Percentiles rank a stretch among this genome's conserved stretches.
phyloP scores from a whole-genome alignment of 2,797 vertebrate genomes.

The Ptychobarbus kaznakovi region DNA sequence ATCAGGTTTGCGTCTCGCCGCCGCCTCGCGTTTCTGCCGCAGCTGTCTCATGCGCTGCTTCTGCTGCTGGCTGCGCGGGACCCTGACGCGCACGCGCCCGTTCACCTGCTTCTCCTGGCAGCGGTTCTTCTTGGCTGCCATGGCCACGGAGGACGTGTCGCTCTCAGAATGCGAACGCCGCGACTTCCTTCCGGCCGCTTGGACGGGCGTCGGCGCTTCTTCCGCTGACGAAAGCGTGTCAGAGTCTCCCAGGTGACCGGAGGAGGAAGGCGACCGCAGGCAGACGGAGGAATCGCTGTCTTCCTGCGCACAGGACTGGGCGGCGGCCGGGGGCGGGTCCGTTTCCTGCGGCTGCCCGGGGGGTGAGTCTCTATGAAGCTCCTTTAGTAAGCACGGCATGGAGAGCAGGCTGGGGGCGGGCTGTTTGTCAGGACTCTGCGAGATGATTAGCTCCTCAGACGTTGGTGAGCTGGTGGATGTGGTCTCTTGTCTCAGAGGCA shows the following conservation, averaged over 20 bases:
- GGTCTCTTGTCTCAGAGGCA: conserved; percentile 48
- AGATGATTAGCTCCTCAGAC: conserved; percentile 46
- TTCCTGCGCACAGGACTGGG: conserved; percentile 79
- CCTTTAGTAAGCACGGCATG: conserved; percentile 58
- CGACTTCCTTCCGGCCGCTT: conserved; percentile 85
- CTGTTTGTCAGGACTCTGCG: conserved; percentile 45
- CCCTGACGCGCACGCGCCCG: conserved; percentile 88
- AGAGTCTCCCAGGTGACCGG: conserved; percentile 95
- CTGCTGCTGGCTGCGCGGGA: conserved; percentile 95
- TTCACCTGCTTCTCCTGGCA: conserved; percentile 91
- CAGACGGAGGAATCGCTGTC: conserved; percentile 98
- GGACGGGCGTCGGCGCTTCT: conserved; percentile 80
- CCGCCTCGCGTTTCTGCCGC: conserved; percentile 95
- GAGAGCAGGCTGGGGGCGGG: conserved; percentile 53
- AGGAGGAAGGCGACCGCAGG: conserved; percentile 97
- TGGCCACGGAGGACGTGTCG: conserved; percentile 84
- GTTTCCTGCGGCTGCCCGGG: conserved; percentile 77
- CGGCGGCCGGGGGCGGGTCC: conserved; percentile 77
- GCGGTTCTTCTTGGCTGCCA: conserved; percentile 98
- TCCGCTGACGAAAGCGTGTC: conserved; percentile 95
- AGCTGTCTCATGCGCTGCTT: conserved; percentile 96
- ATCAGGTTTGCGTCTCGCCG: conserved; percentile 95
- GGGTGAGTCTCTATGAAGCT: conserved; percentile 37
- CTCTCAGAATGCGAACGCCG: conserved; percentile 93
- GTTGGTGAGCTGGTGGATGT: conserved; percentile 54